Conservation (phyloP, 1,140 invertebrate genomes). For the Rhopalosiphum padi region DNA sequence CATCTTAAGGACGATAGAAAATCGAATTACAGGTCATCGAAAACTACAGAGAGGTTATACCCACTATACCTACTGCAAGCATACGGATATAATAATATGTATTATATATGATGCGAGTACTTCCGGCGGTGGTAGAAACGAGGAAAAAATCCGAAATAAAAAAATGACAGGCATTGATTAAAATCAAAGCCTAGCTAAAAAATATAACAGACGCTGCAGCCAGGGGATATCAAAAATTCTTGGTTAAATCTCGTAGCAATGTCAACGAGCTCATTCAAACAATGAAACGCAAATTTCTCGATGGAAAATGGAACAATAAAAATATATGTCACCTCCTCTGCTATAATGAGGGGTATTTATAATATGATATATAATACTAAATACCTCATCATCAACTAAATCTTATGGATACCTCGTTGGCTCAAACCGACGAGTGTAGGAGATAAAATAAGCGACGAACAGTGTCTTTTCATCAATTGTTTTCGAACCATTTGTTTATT, state of each 20-base stretch:
- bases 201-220: background rate
- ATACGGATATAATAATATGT: background rate
- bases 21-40: conserved; percentile 21
- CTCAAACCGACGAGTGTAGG: background rate
- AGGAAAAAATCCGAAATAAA: background rate
- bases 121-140: background rate
- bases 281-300: background rate
- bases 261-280: background rate
- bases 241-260: background rate
- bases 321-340: background rate
- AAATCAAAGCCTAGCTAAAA: background rate
- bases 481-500: background rate
- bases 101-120: background rate
- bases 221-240: background rate
- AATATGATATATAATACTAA: background rate
- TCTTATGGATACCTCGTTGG: background rate
- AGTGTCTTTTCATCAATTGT: background rate
- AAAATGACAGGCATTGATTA: background rate
- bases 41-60: background rate
- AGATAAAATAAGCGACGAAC: background rate
- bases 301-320: background rate
- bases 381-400: background rate
- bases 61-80: background rate
- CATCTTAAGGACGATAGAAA: conserved; percentile 24
- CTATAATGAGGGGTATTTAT: background rate